These are phyloP conservation scores for Melanotaenia duboulayi DNA, from an alignment of 2,113 vertebrate genomes.

Conservation along the genomic window DNA sequence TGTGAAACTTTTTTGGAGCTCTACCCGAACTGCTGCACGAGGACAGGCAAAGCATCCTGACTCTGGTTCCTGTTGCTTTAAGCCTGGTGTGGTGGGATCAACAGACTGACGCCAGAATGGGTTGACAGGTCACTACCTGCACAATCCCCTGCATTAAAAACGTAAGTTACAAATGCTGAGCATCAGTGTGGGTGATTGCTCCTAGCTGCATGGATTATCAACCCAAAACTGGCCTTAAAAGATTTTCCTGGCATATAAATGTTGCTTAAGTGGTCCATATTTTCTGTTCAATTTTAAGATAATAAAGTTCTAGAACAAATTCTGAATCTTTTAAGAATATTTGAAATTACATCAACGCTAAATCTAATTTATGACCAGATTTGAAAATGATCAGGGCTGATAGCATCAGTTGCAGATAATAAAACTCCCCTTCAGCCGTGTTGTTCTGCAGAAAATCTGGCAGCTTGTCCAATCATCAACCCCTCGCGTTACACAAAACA, in stretches of 20 bases:
- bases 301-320: not conserved
- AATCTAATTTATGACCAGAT: not conserved
- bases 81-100: slow-evolving; percentile 4
- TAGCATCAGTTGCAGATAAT: not conserved
- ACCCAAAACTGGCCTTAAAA: not conserved
- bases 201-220: not conserved
- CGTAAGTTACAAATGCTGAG: not conserved
- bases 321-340: not conserved
- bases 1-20: not conserved
- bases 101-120: slow-evolving; percentile 22
- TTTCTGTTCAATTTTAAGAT: not conserved
- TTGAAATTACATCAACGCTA: not conserved
- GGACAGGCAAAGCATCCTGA: not conserved
- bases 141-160: slow-evolving; percentile 26
- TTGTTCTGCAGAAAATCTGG: not conserved
- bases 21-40: not conserved
- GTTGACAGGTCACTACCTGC: not conserved
- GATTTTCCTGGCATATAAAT: not conserved
- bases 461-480: slow-evolving; percentile 14
- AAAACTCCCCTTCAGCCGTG: slow-evolving; percentile 7
- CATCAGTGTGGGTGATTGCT: not conserved
- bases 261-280: not conserved
- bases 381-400: slow-evolving; percentile 2
- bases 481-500: slow-evolving; percentile 22
- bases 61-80: not conserved